Conservation (phyloP, 2,113 vertebrate genomes). For the Percopsis transmontana region DNA sequence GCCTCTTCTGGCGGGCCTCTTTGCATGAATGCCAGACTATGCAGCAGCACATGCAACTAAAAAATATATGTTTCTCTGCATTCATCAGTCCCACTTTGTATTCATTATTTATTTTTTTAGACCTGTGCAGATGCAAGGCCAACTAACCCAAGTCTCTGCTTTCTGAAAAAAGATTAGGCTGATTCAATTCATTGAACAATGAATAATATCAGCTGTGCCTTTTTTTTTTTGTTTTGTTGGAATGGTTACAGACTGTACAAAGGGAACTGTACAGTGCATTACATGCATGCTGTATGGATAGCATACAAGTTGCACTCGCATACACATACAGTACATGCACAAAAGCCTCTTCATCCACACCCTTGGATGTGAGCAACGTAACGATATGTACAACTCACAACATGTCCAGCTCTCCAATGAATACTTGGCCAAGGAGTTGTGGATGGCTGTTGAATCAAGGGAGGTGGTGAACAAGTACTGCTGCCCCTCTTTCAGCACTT, state of each 20-base stretch:
- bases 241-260: neutral
- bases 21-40: slow-evolving; percentile 29
- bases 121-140: neutral
- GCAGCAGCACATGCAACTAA: neutral
- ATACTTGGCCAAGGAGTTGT: neutral
- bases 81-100: neutral
- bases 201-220: neutral
- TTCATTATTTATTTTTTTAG: neutral
- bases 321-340: too few relatives aligned
- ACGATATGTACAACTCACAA: neutral
- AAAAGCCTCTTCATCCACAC: neutral
- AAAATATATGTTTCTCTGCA: neutral
- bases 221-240: neutral
- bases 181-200: neutral
- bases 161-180: neutral
- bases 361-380: neutral
- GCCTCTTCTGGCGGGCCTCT: slow-evolving; percentile 31
- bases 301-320: neutral
- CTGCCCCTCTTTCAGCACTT: neutral
- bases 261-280: slow-evolving; percentile 5
- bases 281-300: slow-evolving; percentile 20
- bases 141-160: neutral
- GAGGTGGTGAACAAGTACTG: neutral
- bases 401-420: neutral
- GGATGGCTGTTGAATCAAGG: neutral